phyloP scores from a whole-genome alignment of 2,113 vertebrate genomes.

The Leucopsar rothschildi region DNA sequence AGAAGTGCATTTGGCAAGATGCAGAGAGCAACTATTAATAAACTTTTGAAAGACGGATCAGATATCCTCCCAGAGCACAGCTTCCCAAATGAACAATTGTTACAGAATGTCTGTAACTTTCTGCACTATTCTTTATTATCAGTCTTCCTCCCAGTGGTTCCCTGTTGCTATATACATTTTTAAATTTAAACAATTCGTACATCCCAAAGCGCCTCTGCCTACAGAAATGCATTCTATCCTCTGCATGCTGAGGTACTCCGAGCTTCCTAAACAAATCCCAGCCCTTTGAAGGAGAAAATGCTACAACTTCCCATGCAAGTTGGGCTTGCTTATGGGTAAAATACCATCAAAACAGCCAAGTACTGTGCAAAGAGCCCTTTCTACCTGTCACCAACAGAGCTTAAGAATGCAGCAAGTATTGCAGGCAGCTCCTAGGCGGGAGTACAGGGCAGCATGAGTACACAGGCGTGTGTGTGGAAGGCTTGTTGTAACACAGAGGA shows the following conservation, averaged over 20 bases:
- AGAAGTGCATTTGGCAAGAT: slow-evolving; percentile 13
- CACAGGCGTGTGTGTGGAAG: not conserved
- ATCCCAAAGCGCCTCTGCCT: not conserved
- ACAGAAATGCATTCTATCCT: not conserved
- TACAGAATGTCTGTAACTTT: not conserved
- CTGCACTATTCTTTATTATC: not conserved
- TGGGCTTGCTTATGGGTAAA: not conserved
- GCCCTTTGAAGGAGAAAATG: not conserved
- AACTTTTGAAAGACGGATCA: slow-evolving; percentile 30
- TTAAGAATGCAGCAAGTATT: not conserved
- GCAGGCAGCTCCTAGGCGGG: not conserved
- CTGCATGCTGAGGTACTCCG: not conserved
- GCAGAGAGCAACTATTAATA: slow-evolving; percentile 40
- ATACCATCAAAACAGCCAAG: not conserved
- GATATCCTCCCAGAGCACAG: not conserved
- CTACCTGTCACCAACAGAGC: not conserved
- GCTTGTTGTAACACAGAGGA: not conserved
- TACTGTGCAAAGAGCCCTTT: not conserved
- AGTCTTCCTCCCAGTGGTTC: slow-evolving; percentile 3
- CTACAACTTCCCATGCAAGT: not conserved
- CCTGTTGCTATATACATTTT: not conserved
- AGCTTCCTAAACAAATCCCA: not conserved
- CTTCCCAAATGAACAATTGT: not conserved
- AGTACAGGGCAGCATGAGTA: not conserved
- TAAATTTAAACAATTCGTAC: slow-evolving; percentile 8